Evolutionary conservation across 2,113 vertebrate species (phyloP), one percentile per base, ranked within the genome.

Genomic region (Phrynocephalus versicolor): DNA sequence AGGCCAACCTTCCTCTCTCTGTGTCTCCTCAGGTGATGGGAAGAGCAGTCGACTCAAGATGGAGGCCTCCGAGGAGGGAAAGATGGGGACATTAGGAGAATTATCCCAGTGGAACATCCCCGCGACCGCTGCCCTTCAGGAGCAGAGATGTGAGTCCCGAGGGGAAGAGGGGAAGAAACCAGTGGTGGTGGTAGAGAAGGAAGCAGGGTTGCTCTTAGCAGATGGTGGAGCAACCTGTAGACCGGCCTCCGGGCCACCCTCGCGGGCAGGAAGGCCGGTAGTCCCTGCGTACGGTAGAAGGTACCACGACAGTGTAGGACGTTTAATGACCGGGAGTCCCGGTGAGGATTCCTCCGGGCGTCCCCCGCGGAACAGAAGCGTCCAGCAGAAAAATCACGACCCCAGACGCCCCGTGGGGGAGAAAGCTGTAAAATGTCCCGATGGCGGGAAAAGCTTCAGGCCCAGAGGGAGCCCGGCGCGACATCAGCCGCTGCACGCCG

Each of bases 11-110:
- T 72, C 65, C 39, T 80, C 23, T 78, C 41, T 79, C 73, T 79
- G 23, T 85, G 37, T 73, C 69, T 51, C 57, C 55, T 80, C 69
- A 85, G 84, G 77, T 85, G 57, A 72, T 19, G 77, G 51, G n/a
- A 79, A 64, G 57, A 85, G 30, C 35, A 62, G 35, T 62, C 78
- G n/a, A 57, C 51, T 80, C 77, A 79, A 85, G 70, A 25, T 55
- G 69, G 70, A 80, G 39, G 25, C 57, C 10, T 33, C 67, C 2
- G 67, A 64, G 21, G 55, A 85, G 23, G 58, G 57, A 25, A 55
- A 85, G 39, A 25, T 13, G 16, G 77, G 58, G 69, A 83, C 30
- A 1, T 23, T 75, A 45, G 19, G 30, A 16, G 58, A 51, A 45
- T 75, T 83, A 30, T 65, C 67, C 3, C 37, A 18, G 27, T 62